Conservation (phyloP, 2,797 vertebrate genomes). For the Picus viridis region DNA sequence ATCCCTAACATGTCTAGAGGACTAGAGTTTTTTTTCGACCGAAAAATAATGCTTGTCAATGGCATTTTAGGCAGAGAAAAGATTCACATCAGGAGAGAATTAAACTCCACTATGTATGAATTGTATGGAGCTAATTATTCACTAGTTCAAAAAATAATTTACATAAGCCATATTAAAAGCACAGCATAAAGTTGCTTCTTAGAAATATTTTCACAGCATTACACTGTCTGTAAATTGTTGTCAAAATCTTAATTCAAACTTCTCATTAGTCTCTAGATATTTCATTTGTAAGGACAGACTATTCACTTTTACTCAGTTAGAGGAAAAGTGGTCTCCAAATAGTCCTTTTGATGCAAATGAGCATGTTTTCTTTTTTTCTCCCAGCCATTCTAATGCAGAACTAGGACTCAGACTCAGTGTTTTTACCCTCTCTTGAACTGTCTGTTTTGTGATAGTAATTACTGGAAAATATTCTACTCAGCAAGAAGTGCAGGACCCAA, state of each 20-base stretch:
- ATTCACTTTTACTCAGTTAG: neutral
- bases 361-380: neutral
- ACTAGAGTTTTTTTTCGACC: neutral
- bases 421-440: neutral
- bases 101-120: neutral
- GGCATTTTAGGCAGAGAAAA: neutral
- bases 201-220: neutral
- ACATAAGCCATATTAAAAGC: neutral
- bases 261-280: neutral
- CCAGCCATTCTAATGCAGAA: neutral
- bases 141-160: neutral
- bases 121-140: neutral
- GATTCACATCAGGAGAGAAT: slow-evolving; percentile 11
- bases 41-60: slow-evolving; percentile 8
- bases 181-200: neutral
- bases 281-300: neutral
- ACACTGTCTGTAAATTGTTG: neutral
- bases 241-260: neutral
- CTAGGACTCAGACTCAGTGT: neutral
- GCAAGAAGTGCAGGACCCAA: neutral
- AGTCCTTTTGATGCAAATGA: neutral
- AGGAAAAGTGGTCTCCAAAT: neutral
- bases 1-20: neutral
- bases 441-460: neutral
- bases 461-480: neutral